phyloP scores from a whole-genome alignment of 2,797 vertebrate species.

The Sebastes iracundus region DNA sequence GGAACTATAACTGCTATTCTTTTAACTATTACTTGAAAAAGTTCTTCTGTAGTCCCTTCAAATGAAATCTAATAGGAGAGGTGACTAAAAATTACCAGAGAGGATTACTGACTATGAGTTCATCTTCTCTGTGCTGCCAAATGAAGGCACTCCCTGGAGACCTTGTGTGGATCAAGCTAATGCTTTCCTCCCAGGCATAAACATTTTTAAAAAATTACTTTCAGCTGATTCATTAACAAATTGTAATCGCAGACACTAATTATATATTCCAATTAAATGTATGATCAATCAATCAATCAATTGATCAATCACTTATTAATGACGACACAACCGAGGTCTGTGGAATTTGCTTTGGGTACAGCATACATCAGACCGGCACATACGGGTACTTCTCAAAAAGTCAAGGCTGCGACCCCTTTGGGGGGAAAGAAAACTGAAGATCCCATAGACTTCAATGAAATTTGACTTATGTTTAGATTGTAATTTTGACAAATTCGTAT shows the following conservation, averaged over 20 bases:
- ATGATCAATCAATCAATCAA: background rate
- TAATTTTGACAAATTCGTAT: too few species aligned
- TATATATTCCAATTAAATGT: background rate
- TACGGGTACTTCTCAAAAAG: too few species aligned
- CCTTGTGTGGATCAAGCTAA: background rate
- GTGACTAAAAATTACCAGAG: background rate
- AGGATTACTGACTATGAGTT: background rate
- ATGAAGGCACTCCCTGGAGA: background rate
- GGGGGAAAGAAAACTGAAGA: too few species aligned
- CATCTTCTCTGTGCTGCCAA: background rate
- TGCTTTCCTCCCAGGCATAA: background rate
- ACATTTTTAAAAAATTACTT: background rate
- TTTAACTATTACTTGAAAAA: background rate
- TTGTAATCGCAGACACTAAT: background rate
- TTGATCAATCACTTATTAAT: too few species aligned
- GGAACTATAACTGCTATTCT: background rate
- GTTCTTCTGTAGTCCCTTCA: background rate
- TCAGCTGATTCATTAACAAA: background rate
- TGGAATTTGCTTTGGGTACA: background rate
- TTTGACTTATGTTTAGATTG: fast-evolving
- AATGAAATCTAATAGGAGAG: background rate
- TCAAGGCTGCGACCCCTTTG: too few species aligned
- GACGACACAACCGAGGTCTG: background rate
- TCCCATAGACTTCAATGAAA: too few species aligned
- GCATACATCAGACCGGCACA: background rate